Conservation (phyloP, 30 jellyfish, hydroid and myxozoan genomes). For the Chironex yamaguchii region DNA sequence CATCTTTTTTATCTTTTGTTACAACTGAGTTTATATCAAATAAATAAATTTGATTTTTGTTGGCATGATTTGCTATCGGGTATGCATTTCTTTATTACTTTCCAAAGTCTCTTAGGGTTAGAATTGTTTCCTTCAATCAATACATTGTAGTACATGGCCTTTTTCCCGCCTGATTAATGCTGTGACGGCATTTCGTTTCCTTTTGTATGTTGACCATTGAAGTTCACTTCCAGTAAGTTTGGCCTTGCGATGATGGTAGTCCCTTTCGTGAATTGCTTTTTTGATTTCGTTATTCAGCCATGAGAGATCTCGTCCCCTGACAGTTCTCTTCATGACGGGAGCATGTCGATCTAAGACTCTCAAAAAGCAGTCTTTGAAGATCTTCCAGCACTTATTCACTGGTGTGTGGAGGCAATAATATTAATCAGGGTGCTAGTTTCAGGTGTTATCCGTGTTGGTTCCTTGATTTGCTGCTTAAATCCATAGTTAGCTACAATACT, state of each 20-base stretch:
- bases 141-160: conserved; percentile 35
- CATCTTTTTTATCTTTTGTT: conserved; percentile 30
- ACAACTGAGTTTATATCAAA: conserved; percentile 22
- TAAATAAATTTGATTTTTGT: conserved; percentile 48
- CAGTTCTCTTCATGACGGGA: conserved; percentile 53
- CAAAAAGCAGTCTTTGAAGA: conserved; percentile 46
- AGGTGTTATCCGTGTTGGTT: conserved; percentile 61
- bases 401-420: conserved; percentile 58
- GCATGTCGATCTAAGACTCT: conserved; percentile 44
- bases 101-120: conserved; percentile 71
- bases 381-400: conserved; percentile 57
- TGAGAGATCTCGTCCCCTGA: conserved; percentile 63
- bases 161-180: conserved; percentile 30
- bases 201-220: conserved; percentile 50
- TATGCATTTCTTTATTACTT: conserved; percentile 57
- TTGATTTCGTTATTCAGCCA: conserved; percentile 66
- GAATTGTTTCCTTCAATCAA: conserved; percentile 44
- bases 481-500: conserved; percentile 57
- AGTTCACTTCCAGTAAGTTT: conserved; percentile 21
- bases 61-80: conserved; percentile 61
- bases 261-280: conserved; percentile 31
- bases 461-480: conserved; percentile 62
- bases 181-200: conserved; percentile 48
- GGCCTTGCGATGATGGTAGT: conserved; percentile 36
- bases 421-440: conserved; percentile 35